Conservation (phyloP, 2,888 invertebrate species). For the Sinopyrophorus schimmeli region DNA sequence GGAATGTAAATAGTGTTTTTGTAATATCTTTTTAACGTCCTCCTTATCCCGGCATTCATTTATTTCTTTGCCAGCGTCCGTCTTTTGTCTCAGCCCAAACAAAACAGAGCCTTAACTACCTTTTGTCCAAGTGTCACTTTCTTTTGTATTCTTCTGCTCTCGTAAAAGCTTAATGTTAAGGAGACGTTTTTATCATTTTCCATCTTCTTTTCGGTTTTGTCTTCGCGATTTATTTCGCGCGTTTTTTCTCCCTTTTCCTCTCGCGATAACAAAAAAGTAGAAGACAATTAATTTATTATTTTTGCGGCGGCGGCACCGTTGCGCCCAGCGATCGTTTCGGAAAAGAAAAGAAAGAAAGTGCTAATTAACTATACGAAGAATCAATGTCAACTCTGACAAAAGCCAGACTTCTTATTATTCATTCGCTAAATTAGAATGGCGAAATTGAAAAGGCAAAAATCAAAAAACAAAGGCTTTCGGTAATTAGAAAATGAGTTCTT, state of each 20-base stretch:
- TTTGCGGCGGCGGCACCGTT: no score
- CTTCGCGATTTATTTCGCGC: slow-evolving; percentile 10
- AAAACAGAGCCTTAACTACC: slow-evolving; percentile 57
- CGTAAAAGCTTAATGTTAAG: slow-evolving; percentile 52
- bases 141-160: slow-evolving; percentile 52
- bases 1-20: slow-evolving; percentile 58
- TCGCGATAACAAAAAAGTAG: no score
- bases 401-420: slow-evolving; percentile 20
- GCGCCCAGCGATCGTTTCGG: not conserved
- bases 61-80: slow-evolving; percentile 55
- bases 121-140: slow-evolving; percentile 57
- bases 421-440: slow-evolving; percentile 16
- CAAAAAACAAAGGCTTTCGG: slow-evolving; percentile 13
- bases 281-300: no score
- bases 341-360: slow-evolving; percentile 8
- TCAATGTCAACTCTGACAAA: slow-evolving; percentile 17
- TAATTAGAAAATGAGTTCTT: slow-evolving; percentile 14
- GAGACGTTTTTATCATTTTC: slow-evolving; percentile 46
- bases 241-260: no score
- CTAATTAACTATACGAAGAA: slow-evolving; percentile 12
- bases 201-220: slow-evolving; percentile 24
- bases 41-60: slow-evolving; percentile 54
- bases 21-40: slow-evolving; percentile 57
- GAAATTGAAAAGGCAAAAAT: slow-evolving; percentile 13
- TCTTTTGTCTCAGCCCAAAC: slow-evolving; percentile 53